Evolutionary conservation across 2,113 vertebrate species (phyloP), one percentile per base, ranked within the genome.

Genomic region (Sphaerodactylus townsendi): DNA sequence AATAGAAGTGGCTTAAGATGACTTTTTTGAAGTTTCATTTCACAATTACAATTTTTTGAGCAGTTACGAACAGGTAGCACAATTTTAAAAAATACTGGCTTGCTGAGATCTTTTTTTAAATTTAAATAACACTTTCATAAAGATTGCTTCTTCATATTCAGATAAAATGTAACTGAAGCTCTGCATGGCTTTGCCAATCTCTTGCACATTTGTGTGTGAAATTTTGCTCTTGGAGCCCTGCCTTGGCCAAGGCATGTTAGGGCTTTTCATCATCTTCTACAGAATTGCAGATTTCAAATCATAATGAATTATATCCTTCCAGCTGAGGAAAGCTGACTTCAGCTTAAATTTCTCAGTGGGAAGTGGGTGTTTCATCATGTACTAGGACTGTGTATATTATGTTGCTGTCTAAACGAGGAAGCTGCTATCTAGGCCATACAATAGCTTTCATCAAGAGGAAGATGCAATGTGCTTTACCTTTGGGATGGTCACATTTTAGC

Each of bases 311-410:
- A 82, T 46, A 66, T 89, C 86, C 28, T 89, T 91, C 91, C 88
- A 90, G 81, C 89, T 88, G 89, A 94, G 92, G 93, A 85, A 48
- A 89, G 81, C 77, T 89, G 87, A 93, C 86, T 46, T n/a, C 73
- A 88, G 79, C 80, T 93, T 92, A 82, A 88, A 86, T 91, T 94
- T 89, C 92, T 91, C 93, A 93, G 86, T 83, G 33, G 81, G 89
- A 81, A 91, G 84, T 73, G 86, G 82, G 84, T 92, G 81, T 90
- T 94, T 92, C 78, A 88, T 93, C 82, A 84, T 81, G 81, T 80
- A 70, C n/a, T 46, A 83, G 84, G 82, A n/a, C n/a, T n/a, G n/a
- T n/a, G n/a, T 84, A 87, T 84, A 87, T 72, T 90, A 91, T 65
- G 17, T 87, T 75, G 72, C 66, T 91, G 75, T 84, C 87, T 79